A percentile compares a stretch with the other conserved stretches of the same genome.
Evolutionary conservation across 2,888 invertebrate genomes (phyloP).

Genomic region (Sinhomidia bicolor): DNA sequence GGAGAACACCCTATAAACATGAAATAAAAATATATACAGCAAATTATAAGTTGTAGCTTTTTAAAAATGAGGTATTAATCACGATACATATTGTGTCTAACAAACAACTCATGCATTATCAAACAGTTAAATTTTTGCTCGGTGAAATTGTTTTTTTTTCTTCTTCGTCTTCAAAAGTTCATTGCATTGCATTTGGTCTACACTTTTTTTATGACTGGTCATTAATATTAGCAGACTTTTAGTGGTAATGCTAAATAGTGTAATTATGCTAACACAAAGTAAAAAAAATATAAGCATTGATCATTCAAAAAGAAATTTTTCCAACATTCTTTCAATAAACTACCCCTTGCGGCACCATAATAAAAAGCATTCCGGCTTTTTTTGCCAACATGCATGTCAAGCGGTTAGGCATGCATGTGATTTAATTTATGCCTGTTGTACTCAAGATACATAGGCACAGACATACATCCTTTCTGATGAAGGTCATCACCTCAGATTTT

Average conservation of each 20-base stretch:
- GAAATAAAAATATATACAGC: conserved; percentile 4
- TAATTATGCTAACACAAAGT: too few relatives aligned
- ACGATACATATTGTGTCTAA: too few relatives aligned
- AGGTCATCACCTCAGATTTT: conserved; percentile 52
- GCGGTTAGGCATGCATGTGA: background rate
- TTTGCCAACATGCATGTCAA: conserved; percentile 3
- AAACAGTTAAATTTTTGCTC: too few relatives aligned
- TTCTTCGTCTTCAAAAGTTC: too few relatives aligned
- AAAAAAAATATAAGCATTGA: background rate
- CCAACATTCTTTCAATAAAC: background rate
- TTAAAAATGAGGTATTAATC: background rate
- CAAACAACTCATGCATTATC: too few relatives aligned
- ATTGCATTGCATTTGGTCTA: too few relatives aligned
- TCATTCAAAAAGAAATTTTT: background rate
- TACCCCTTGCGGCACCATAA: background rate
- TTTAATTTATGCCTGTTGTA: conserved; percentile 6
- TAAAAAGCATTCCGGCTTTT: background rate
- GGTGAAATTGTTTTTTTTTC: too few relatives aligned
- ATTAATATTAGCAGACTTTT: too few relatives aligned
- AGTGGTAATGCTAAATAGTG: too few relatives aligned
- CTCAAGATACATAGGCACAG: conserved; percentile 9
- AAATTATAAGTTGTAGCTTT: background rate
- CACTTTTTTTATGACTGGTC: too few relatives aligned
- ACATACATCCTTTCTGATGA: conserved; percentile 18
- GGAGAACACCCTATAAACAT: conserved; percentile 23